Evolutionary conservation across 2,888 invertebrate genomes (phyloP), one percentile per base, ranked within the genome.

Genomic region (Erebia ligea): DNA sequence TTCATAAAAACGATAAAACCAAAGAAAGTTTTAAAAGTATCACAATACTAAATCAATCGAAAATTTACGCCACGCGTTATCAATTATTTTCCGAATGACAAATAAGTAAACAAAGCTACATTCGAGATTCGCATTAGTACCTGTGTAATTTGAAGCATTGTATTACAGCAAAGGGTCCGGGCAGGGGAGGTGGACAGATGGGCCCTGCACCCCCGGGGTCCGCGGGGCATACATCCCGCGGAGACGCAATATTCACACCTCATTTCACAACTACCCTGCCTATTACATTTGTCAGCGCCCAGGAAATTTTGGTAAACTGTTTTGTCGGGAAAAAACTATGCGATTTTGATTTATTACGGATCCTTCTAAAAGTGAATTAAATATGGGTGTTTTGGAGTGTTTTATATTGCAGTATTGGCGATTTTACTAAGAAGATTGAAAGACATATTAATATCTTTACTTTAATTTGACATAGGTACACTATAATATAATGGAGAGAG

Each of bases 231-330:
- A 80, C 78, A 76, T 81, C 92, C 92, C 90, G 88, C 81, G 70
- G 91, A 86, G 91, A 86, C 78, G 79, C 91, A 92, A 92, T 92
- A 93, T 92, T 93, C 93, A 92, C 93, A 92, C 92, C 91, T 92
- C 92, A 92, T 92, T 93, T 91, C 88, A 90, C 92, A 86, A 85
- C 83, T 81, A 82, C 84, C 85, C 83, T 80, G 83, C 85, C 90
- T 86, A 86, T 85, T 87, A 81, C 86, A 86, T 88, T 89, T 87
- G 86, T 87, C 87, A 86, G 70, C 66, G 83, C 72, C 76, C 80
- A 80, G 81, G 77, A 76, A 76, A 73, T 74, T 69, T 50, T 65
- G 56, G 52, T 64, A 64, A 64, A 64, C 34, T 52, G 52, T 64
- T 64, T 48, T 64, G 40, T 54, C 40, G 40, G 50, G n/a, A 66